Evolutionary conservation across 2,113 vertebrate genomes (phyloP).

Genomic region (Oplegnathus fasciatus): DNA sequence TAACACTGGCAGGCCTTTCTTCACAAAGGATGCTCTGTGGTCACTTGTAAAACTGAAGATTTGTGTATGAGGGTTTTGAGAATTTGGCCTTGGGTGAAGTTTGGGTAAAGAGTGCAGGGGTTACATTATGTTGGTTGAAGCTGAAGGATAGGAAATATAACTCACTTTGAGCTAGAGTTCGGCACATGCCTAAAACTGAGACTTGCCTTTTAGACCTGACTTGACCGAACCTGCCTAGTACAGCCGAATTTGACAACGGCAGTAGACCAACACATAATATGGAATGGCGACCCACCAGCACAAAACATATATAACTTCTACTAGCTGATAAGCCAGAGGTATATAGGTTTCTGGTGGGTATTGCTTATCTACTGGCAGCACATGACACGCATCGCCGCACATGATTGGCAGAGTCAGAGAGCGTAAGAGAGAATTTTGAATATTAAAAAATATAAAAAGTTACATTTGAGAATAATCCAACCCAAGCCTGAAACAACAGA

Average conservation of each 20-base stretch:
- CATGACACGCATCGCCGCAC: not conserved
- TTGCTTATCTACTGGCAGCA: not conserved
- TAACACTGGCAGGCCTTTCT: not conserved
- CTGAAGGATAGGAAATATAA: not conserved
- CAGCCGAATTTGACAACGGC: not conserved
- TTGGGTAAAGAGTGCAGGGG: not conserved
- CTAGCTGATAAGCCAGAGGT: too few species aligned
- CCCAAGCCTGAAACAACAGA: not conserved
- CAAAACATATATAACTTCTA: too few species aligned
- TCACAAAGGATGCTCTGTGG: conserved; percentile 6
- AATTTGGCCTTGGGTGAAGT: not conserved
- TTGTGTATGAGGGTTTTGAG: conserved; percentile 16
- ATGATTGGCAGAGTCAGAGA: not conserved
- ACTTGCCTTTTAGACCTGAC: not conserved
- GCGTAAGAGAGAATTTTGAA: not conserved
- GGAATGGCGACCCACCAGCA: not conserved
- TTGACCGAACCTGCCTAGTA: not conserved
- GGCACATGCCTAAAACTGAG: not conserved
- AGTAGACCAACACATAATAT: not conserved
- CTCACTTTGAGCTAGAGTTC: not conserved
- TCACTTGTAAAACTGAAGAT: conserved; percentile 21
- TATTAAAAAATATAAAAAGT: too few species aligned
- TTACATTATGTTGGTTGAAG: not conserved
- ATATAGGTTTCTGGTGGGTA: too few species aligned
- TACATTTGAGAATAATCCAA: not conserved